Percentiles rank a stretch among this genome's conserved stretches.
Evolutionary conservation across 2,113 vertebrate species (phyloP).

Genomic region (Rhinolophus sinicus): DNA sequence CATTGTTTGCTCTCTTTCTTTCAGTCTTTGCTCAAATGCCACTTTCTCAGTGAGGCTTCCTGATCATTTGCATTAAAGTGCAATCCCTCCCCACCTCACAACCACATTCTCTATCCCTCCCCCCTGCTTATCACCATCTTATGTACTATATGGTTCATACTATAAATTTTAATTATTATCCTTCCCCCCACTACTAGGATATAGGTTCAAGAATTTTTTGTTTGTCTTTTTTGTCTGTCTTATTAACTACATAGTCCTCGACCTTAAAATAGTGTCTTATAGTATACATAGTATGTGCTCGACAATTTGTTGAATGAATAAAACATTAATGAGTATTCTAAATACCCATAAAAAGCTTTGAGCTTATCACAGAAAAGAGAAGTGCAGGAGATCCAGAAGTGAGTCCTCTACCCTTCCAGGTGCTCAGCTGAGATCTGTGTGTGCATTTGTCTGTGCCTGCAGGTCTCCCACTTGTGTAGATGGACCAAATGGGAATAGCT

Average conservation of each 20-base stretch:
- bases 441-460: not conserved
- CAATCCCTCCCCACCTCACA: not conserved
- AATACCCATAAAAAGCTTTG: not conserved
- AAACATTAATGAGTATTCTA: constrained; percentile 10
- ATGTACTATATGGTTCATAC: not conserved
- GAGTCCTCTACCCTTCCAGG: not conserved
- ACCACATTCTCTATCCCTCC: not conserved
- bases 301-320: not conserved
- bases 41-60: not conserved
- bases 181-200: not conserved
- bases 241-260: not conserved
- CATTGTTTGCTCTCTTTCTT: not conserved
- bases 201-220: not conserved
- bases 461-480: not conserved
- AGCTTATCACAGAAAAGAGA: not conserved
- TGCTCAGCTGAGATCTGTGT: not conserved
- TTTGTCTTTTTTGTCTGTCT: not conserved
- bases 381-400: not conserved
- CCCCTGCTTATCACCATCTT: not conserved
- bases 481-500: not conserved
- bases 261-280: not conserved
- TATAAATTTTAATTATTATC: not conserved
- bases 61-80: not conserved
- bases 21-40: not conserved
- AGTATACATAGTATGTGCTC: not conserved